phyloP scores from a whole-genome alignment of 2,113 vertebrate genomes.

The Oriolus oriolus region DNA sequence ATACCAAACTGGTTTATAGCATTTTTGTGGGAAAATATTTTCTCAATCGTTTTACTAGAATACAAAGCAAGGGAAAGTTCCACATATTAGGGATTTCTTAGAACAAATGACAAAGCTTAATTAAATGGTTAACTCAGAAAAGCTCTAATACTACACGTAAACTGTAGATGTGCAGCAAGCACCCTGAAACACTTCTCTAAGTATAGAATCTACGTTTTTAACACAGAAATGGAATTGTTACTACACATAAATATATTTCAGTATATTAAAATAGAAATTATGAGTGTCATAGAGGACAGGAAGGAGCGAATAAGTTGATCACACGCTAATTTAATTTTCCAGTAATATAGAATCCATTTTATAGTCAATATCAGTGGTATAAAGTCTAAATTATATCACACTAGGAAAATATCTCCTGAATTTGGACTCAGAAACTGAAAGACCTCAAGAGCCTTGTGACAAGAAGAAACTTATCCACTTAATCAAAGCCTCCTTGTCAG shows the following conservation, averaged over 20 bases:
- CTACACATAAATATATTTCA: background rate
- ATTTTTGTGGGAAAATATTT: background rate
- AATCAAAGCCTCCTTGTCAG: background rate
- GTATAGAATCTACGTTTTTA: background rate
- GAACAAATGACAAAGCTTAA: no score
- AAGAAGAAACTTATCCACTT: background rate
- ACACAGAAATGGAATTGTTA: background rate
- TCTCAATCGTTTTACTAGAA: background rate
- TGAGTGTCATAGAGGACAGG: background rate
- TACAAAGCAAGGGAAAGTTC: background rate
- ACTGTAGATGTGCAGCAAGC: background rate
- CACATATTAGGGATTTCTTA: no score
- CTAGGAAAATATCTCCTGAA: background rate
- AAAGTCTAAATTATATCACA: background rate
- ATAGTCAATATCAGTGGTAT: background rate
- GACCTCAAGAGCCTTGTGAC: background rate
- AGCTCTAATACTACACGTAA: background rate
- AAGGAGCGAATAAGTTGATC: background rate
- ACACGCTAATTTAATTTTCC: accelerated
- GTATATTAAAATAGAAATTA: background rate
- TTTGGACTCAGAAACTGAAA: background rate
- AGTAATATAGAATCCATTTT: background rate
- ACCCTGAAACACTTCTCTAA: background rate
- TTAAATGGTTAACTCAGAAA: background rate
- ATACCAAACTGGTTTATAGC: background rate